Evolutionary conservation across 2,797 vertebrate species (phyloP).

Genomic region (Halcyon smyrnensis): DNA sequence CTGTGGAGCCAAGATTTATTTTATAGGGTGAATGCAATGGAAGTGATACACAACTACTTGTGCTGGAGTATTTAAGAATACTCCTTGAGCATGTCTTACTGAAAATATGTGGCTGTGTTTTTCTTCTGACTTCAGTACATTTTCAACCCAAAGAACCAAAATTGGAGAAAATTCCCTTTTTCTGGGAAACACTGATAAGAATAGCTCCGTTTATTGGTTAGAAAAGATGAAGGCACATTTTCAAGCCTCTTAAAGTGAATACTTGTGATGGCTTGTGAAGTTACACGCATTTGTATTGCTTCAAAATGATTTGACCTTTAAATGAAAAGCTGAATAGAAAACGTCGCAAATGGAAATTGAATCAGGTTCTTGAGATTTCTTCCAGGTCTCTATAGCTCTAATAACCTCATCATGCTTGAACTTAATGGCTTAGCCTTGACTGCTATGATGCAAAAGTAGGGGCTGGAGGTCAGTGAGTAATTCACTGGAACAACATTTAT

Average conservation of each 20-base stretch:
- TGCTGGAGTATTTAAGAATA: neutral
- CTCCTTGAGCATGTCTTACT: neutral
- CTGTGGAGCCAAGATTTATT: neutral
- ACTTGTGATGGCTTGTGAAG: neutral
- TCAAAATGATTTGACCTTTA: conserved; percentile 9
- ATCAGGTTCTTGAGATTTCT: neutral
- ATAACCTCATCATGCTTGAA: neutral
- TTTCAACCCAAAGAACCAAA: neutral
- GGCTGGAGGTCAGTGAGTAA: neutral
- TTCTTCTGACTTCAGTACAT: neutral
- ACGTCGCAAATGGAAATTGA: neutral
- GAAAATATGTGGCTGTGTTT: neutral
- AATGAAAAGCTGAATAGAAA: neutral
- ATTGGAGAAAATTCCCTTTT: neutral
- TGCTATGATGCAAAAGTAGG: neutral
- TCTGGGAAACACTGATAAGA: neutral
- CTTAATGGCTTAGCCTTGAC: neutral
- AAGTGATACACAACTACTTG: neutral
- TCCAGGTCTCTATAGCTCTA: neutral
- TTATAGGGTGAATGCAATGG: neutral
- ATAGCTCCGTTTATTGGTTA: neutral
- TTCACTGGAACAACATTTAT: neutral
- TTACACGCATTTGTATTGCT: neutral
- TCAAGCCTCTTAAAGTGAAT: neutral
- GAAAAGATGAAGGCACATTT: neutral